Evolutionary conservation across 2,797 vertebrate species (phyloP), one percentile per base, ranked within the genome.

Genomic region (Pagetopsis macropterus): DNA sequence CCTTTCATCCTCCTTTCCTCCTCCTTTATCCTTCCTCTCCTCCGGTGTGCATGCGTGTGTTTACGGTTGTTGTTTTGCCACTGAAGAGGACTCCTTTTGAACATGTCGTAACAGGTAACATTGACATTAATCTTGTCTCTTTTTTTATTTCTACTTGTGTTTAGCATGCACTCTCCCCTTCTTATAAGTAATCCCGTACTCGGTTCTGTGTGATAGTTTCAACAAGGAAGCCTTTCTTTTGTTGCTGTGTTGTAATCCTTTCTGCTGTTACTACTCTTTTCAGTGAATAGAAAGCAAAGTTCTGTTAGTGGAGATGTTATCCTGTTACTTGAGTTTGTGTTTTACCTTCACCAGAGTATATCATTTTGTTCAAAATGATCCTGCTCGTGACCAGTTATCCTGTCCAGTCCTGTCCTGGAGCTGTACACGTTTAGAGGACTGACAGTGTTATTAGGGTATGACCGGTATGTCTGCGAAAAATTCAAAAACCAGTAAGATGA

Each of bases 1-100:
- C 43, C 58, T 84, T 92, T 90, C 87, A 89, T 90, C 76, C 63
- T 74, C 43, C 58, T 84, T 92, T 90, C 87, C 89, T 90, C 76
- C 63, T 74, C 43, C 58, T 48, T 52, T 43, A 23, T 49, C 19
- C 13, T 5, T 17, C 11, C 2, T 67, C 50, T 49, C 27, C 41
- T 37, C 50, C 12, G 48, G 45, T 74, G 48, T 55, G 14, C 40
- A 45, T 67, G 19, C 9, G 33, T 78, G 49, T 23, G 21, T 52
- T 79, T 48, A 58, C 59, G 21, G 51, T 65, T 71, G 21, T 62
- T 65, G 21, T 68, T 57, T 79, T 66, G 51, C 33, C 55, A 82
- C 78, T 65, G 55, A 78, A 71, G 77, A 80, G 76, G 75, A 87
- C 65, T 68, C 46, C 21, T 63, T 75, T 45, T 83, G 63, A 86